phyloP scores from a whole-genome alignment of 2,888 invertebrate species.

The Apeira syringaria region DNA sequence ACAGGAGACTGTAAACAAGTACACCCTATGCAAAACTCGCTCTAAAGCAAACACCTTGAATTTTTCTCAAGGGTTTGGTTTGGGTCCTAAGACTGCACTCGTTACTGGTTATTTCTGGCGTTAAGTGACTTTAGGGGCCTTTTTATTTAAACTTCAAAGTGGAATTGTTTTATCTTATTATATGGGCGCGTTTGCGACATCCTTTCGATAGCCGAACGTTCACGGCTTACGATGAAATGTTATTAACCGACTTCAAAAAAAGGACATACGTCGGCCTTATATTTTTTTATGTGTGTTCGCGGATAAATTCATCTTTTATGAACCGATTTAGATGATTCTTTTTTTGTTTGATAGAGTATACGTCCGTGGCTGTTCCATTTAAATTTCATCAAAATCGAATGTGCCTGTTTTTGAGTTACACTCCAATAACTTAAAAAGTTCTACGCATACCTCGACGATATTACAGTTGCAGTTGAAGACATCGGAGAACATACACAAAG shows the following conservation, averaged over 20 bases:
- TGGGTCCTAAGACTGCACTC: constrained; percentile 63
- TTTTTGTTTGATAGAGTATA: too few relatives aligned
- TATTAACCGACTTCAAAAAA: too few relatives aligned
- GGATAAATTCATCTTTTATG: too few relatives aligned
- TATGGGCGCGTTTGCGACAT: constrained; percentile 34
- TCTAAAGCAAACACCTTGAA: constrained; percentile 66
- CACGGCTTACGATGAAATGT: constrained; percentile 19
- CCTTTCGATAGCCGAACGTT: constrained; percentile 21
- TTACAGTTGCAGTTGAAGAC: too few relatives aligned
- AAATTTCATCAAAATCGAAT: too few relatives aligned
- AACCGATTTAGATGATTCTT: too few relatives aligned
- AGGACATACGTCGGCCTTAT: constrained; percentile 20
- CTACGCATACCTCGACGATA: too few relatives aligned
- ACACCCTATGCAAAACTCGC: constrained; percentile 72
- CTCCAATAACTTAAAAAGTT: too few relatives aligned
- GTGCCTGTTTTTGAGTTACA: too few relatives aligned
- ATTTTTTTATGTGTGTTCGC: too few relatives aligned
- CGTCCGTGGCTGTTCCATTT: too few relatives aligned
- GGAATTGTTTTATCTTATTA: constrained; percentile 50
- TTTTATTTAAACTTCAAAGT: constrained; percentile 63
- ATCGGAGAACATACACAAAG: too few relatives aligned
- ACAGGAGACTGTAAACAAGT: constrained; percentile 72
- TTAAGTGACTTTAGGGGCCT: constrained; percentile 55
- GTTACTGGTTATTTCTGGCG: constrained; percentile 44
- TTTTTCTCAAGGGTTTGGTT: constrained; percentile 58